These are phyloP conservation scores for Baryphthengus martii DNA, from an alignment of 2,113 vertebrate species.

Conservation along the genomic window DNA sequence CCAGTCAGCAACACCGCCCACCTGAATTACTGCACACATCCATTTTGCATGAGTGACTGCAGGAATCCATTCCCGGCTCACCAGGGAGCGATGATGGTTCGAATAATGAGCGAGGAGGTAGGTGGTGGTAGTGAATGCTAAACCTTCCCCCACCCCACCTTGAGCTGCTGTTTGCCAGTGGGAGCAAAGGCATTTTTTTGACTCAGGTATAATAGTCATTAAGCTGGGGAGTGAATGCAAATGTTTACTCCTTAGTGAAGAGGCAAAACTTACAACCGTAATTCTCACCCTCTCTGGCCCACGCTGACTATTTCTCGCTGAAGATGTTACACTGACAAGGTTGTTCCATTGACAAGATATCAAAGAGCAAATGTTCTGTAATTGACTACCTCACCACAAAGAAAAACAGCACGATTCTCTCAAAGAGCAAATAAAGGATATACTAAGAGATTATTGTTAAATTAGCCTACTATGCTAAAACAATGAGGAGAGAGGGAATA, in stretches of 20 bases:
- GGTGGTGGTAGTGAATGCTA: background rate
- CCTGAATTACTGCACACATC: background rate
- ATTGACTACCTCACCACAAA: background rate
- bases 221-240: background rate
- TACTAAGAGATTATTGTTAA: background rate
- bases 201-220: background rate
- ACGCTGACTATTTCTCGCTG: background rate
- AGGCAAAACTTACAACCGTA: background rate
- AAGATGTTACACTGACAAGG: background rate
- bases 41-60: rapidly evolving
- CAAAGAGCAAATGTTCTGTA: background rate
- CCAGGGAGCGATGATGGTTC: rapidly evolving
- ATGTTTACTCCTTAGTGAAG: background rate
- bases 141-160: background rate
- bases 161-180: background rate
- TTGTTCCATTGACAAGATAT: background rate
- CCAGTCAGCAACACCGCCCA: background rate
- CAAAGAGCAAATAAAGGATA: background rate
- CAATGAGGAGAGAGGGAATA: background rate
- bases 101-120: rapidly evolving
- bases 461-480: background rate
- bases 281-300: background rate
- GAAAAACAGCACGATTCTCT: background rate
- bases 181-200: background rate
- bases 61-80: background rate